These are phyloP conservation scores for Mungos mungo DNA, from an alignment of 2,113 vertebrate genomes.

Conservation along the genomic window DNA sequence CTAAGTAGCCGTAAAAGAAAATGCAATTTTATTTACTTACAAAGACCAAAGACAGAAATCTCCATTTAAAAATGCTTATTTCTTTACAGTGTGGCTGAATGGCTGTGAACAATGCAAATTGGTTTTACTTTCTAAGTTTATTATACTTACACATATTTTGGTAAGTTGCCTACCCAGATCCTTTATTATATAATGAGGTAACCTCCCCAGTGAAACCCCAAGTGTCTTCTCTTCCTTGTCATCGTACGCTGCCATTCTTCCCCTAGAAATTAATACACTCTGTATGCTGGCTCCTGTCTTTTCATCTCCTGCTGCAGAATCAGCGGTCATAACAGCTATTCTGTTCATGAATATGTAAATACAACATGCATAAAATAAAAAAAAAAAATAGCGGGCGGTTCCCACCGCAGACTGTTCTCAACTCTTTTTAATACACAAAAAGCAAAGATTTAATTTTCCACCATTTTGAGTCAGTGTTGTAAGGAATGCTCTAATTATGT, in stretches of 20 bases:
- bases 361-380: slow-evolving; percentile 76
- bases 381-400: neutral
- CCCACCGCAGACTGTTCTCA: neutral
- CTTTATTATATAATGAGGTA: slow-evolving; percentile 43
- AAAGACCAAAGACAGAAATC: neutral
- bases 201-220: neutral
- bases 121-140: neutral
- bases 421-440: slow-evolving; percentile 14
- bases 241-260: slow-evolving; percentile 72
- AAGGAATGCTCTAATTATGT: slow-evolving; percentile 21
- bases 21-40: slow-evolving; percentile 50
- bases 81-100: slow-evolving; percentile 8
- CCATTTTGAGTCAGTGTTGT: slow-evolving; percentile 30
- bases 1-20: neutral
- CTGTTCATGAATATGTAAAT: slow-evolving; percentile 89
- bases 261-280: slow-evolving; percentile 72
- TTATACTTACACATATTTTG: slow-evolving; percentile 14
- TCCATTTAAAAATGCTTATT: slow-evolving; percentile 44
- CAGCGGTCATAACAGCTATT: slow-evolving; percentile 83
- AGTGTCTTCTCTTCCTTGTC: slow-evolving; percentile 72
- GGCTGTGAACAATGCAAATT: neutral
- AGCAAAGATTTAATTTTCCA: slow-evolving; percentile 26
- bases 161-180: neutral
- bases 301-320: slow-evolving; percentile 82
- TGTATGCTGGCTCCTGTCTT: slow-evolving; percentile 73